These are phyloP conservation scores for Athalia cordata DNA, from an alignment of 2,888 invertebrate genomes.

Conservation along the genomic window DNA sequence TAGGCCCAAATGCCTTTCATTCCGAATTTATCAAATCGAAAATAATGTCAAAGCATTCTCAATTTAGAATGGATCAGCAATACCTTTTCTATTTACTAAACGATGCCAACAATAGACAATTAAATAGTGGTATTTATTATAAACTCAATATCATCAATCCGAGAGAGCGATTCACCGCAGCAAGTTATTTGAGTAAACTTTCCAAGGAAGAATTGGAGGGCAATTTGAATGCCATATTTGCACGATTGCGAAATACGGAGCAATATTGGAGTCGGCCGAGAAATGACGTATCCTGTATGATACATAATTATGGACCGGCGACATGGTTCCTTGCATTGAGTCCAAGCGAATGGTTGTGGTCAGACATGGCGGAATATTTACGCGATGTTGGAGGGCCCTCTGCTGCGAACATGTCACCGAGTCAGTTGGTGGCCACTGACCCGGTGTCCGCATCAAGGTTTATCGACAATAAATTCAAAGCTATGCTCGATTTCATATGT, in stretches of 20 bases:
- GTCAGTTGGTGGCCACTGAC: no score
- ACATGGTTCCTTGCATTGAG: no score
- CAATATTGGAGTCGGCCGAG: constrained; percentile 51
- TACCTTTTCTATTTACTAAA: constrained; percentile 52
- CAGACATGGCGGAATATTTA: no score
- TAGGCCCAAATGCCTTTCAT: constrained; percentile 48
- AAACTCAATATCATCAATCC: constrained; percentile 51
- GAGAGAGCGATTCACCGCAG: constrained; percentile 48
- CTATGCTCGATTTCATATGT: no score
- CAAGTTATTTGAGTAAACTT: constrained; percentile 42
- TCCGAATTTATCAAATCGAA: constrained; percentile 52
- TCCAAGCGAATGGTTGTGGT: no score
- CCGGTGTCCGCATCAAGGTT: no score
- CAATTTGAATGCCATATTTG: constrained; percentile 51
- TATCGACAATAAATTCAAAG: no score
- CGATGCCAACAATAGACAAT: no score
- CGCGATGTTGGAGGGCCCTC: no score
- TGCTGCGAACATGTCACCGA: no score
- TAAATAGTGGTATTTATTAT: constrained; percentile 50
- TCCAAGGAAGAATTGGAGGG: constrained; percentile 49
- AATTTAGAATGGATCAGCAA: constrained; percentile 11
- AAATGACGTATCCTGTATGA: constrained; percentile 54
- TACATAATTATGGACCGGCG: constrained; percentile 36
- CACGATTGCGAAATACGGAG: constrained; percentile 39
- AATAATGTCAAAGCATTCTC: constrained; percentile 52